Percentiles rank a stretch among this genome's conserved stretches.
phyloP scores from a whole-genome alignment of 2,888 invertebrate species.

The Silvanus unidentatus region DNA sequence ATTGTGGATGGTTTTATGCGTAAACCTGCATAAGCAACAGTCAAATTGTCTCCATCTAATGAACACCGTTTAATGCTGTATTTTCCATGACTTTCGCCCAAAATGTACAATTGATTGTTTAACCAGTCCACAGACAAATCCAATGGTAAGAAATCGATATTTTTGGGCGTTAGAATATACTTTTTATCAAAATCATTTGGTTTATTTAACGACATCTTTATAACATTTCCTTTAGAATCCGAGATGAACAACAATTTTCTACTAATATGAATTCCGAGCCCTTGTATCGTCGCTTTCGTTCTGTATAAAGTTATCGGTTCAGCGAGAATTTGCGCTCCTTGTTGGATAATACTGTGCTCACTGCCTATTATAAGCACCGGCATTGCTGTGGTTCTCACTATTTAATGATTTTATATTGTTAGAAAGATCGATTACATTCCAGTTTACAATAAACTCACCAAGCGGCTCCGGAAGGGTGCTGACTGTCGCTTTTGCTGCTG shows the following conservation, averaged over 20 bases:
- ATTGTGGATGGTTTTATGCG: slow-evolving; percentile 68
- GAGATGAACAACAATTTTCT: slow-evolving; percentile 71
- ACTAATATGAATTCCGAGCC: slow-evolving; percentile 71
- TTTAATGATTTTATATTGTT: slow-evolving; percentile 12
- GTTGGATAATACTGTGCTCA: slow-evolving; percentile 61
- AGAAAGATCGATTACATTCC: slow-evolving; percentile 1
- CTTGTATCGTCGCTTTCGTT: slow-evolving; percentile 52
- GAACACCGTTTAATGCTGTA: slow-evolving; percentile 76
- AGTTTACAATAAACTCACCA: slow-evolving; percentile 37
- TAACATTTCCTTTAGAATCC: slow-evolving; percentile 55
- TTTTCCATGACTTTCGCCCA: slow-evolving; percentile 59
- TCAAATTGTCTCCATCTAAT: slow-evolving; percentile 65
- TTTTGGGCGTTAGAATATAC: slow-evolving; percentile 54
- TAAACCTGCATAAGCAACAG: slow-evolving; percentile 66
- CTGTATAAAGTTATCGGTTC: slow-evolving; percentile 62
- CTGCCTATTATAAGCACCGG: slow-evolving; percentile 66
- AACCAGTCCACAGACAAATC: slow-evolving; percentile 85
- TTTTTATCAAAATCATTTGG: slow-evolving; percentile 37
- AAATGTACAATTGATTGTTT: slow-evolving; percentile 74
- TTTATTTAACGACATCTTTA: slow-evolving; percentile 50
- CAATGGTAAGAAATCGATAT: slow-evolving; percentile 59
- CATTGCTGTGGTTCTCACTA: slow-evolving; percentile 62
- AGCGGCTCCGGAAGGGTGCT: slow-evolving; percentile 67
- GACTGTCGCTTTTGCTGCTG: slow-evolving; percentile 58
- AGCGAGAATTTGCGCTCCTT: slow-evolving; percentile 60